phyloP scores from a whole-genome alignment of 2,113 vertebrate genomes.

The Nothobranchius kuhntae region DNA sequence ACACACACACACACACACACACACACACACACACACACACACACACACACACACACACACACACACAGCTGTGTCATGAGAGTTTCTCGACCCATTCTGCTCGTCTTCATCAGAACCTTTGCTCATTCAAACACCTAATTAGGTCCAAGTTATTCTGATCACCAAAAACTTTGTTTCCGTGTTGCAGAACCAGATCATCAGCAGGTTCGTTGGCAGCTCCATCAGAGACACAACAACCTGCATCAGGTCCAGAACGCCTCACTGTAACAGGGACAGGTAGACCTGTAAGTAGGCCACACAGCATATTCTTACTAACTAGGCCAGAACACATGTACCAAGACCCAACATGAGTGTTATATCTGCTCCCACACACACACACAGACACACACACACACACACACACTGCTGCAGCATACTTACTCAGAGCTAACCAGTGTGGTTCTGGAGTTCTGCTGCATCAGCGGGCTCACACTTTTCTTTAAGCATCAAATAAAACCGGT shows the following conservation, averaged over 20 bases:
- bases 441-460: constrained; percentile 37
- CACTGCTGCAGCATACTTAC: constrained; percentile 5
- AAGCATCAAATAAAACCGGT: no score
- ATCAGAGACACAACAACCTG: constrained; percentile 12
- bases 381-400: neutral
- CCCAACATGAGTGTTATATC: constrained; percentile 20
- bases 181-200: neutral
- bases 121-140: constrained; percentile 26
- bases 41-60: neutral
- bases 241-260: constrained; percentile 21
- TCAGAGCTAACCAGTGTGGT: constrained; percentile 14
- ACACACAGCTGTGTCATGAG: neutral
- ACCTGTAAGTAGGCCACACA: constrained; percentile 62
- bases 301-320: constrained; percentile 69
- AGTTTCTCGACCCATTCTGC: constrained; percentile 17
- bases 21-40: constrained; percentile 21
- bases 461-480: constrained; percentile 11
- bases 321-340: constrained; percentile 55
- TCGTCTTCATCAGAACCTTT: constrained; percentile 21
- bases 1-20: constrained; percentile 20
- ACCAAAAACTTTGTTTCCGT: no score
- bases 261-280: constrained; percentile 59
- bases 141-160: neutral
- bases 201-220: constrained; percentile 12
- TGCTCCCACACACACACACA: constrained; percentile 30